These are phyloP conservation scores for Eupithecia insigniata DNA, from an alignment of 2,888 invertebrate species.

Conservation along the genomic window DNA sequence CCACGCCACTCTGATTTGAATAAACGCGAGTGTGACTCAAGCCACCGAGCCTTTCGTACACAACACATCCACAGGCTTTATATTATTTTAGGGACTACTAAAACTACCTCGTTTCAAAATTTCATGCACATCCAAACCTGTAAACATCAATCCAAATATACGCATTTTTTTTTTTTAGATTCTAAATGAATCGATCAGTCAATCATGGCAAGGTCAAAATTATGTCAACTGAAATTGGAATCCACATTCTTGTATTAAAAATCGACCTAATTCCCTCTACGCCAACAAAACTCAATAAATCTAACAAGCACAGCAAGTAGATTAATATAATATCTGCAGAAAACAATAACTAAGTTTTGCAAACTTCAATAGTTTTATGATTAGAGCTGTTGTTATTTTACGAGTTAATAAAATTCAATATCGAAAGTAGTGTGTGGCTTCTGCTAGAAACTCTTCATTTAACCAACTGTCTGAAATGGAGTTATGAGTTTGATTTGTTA, in stretches of 20 bases:
- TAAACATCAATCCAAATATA: too few relatives aligned
- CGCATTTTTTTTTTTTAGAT: too few relatives aligned
- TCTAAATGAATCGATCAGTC: too few relatives aligned
- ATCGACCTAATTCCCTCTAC: neutral
- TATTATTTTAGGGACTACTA: too few relatives aligned
- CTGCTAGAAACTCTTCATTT: neutral
- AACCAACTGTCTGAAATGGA: neutral
- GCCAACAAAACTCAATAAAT: neutral
- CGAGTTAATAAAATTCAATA: slow-evolving; percentile 25
- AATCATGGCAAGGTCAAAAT: too few relatives aligned
- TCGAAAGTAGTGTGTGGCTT: neutral
- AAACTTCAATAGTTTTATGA: slow-evolving; percentile 42
- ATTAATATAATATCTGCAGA: slow-evolving; percentile 38
- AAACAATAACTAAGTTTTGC: slow-evolving; percentile 44
- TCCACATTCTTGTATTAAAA: neutral
- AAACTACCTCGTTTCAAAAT: too few relatives aligned
- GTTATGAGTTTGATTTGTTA: neutral
- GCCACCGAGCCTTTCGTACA: too few relatives aligned
- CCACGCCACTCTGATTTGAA: too few relatives aligned
- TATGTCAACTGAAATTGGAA: neutral
- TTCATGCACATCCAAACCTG: too few relatives aligned
- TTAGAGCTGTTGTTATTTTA: slow-evolving; percentile 28
- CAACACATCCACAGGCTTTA: too few relatives aligned
- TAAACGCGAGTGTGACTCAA: too few relatives aligned
- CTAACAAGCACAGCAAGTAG: neutral